A percentile compares a stretch with the other conserved stretches of the same genome.
phyloP scores from a whole-genome alignment of 2,113 vertebrate species.

The Microtus montanus region DNA sequence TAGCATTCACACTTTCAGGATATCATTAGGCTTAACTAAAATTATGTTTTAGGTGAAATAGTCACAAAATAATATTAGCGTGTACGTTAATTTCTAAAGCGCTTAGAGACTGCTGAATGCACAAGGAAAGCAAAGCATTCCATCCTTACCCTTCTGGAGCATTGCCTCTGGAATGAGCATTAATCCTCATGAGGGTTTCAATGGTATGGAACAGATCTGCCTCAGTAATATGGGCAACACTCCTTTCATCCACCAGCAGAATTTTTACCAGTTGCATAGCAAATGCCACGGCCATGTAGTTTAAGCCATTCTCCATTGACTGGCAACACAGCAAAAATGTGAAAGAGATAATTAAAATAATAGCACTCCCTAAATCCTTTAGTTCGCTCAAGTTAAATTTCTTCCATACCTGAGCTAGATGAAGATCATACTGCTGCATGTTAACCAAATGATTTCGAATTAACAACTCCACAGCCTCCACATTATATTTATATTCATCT shows the following conservation, averaged over 20 bases:
- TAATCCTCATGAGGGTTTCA: constrained; percentile 99
- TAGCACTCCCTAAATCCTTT: neutral
- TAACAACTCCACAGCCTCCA: constrained; percentile 97
- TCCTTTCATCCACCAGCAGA: constrained; percentile 97
- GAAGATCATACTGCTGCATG: constrained; percentile 99
- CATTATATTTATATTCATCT: constrained; percentile 99
- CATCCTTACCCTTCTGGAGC: constrained; percentile 96
- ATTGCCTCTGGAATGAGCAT: constrained; percentile 98
- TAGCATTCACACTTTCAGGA: constrained; percentile 40
- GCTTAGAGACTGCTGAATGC: neutral
- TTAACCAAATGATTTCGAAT: constrained; percentile 98
- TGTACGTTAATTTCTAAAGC: constrained; percentile 48
- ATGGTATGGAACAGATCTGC: constrained; percentile 99
- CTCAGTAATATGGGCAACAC: constrained; percentile 96
- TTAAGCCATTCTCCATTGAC: constrained; percentile 99
- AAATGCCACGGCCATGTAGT: constrained; percentile 99
- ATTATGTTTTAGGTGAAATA: constrained; percentile 21
- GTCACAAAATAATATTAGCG: constrained; percentile 31
- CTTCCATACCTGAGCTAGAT: constrained; percentile 96
- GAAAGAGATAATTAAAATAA: constrained; percentile 12
- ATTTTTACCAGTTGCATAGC: constrained; percentile 99
- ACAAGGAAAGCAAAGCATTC: neutral
- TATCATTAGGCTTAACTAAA: neutral
- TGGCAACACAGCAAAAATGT: constrained; percentile 78
- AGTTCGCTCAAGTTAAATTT: neutral